Evolutionary conservation across 1,140 invertebrate genomes (phyloP), one percentile per base, ranked within the genome.

Genomic region (Daktulosphaira vitifoliae): DNA sequence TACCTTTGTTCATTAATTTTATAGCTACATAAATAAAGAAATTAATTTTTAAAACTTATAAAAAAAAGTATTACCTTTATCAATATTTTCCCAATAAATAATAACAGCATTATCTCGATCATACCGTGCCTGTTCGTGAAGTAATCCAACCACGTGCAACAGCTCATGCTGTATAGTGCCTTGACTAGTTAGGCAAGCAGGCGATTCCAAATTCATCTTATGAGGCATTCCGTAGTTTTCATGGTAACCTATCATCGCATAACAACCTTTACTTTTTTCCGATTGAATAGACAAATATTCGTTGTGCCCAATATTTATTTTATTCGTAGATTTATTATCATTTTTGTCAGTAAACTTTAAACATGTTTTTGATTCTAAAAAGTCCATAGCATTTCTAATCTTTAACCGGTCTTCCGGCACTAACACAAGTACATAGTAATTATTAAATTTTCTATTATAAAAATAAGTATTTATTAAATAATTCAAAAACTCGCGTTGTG

Each of bases 81-180:
- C 70, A 2, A 79, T 76, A 64, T 78, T 78, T 11, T 75, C 71
- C 76, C 76, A 78, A 23, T 74, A 64, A 16, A 79, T 74, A 5
- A 65, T 71, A 11, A 79, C 74, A 49, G 73, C 73, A 3, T 74
- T 65, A 65, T 79, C 77, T 26, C 78, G 65, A 62, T 79, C 78
- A 4, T 70, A 54, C 15, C 78, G 66, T 0, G 74, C 68, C 46
- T 79, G 78, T 66, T 80, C 77, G 46, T 79, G 78, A 29, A 71
- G 70, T 0, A 80, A 69, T 6, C 78, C 78, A 9, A 79, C 66
- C 0, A 76, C 75, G 66, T 79, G 78, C 23, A 79, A 67, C 9
- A 78, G 71, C 67, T 80, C 78, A 65, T 79, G 78, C 16, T 75
- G 68, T 20, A 78, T 72, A 11, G 75, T 72, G 16, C 77, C 78